Evolutionary conservation across 1,140 invertebrate genomes (phyloP).

Genomic region (Brachionus rubens): DNA sequence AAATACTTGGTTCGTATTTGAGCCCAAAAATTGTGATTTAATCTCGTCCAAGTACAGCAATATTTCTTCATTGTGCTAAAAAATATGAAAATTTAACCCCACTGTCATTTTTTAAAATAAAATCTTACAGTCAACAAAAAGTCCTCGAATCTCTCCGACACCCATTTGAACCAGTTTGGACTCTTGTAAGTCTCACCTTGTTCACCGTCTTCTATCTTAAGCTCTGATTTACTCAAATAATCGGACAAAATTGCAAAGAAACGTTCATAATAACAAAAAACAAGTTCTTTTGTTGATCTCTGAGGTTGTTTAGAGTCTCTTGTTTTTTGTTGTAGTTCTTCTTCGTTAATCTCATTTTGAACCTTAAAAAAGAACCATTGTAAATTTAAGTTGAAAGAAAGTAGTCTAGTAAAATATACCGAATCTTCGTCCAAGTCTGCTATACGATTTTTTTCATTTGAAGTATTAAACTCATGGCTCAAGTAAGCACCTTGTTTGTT

Average conservation of each 20-base stretch:
- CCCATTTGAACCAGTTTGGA: constrained; percentile 45
- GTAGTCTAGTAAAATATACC: neutral
- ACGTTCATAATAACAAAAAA: constrained; percentile 37
- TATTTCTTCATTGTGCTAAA: constrained; percentile 42
- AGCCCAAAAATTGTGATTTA: constrained; percentile 15
- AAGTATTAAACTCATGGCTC: constrained; percentile 9
- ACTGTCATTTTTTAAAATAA: neutral
- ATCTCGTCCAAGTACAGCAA: constrained; percentile 18
- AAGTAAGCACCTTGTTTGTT: constrained; percentile 82
- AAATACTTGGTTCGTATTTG: constrained; percentile 27
- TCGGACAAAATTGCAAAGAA: constrained; percentile 15
- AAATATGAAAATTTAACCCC: neutral
- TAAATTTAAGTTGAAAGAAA: too few relatives aligned
- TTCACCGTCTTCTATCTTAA: constrained; percentile 23
- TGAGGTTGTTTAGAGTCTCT: constrained; percentile 14
- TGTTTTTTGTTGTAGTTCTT: constrained; percentile 38
- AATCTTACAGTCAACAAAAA: constrained; percentile 26
- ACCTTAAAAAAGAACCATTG: neutral
- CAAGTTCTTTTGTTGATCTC: constrained; percentile 26
- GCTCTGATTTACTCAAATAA: constrained; percentile 15
- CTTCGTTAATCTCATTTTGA: constrained; percentile 41
- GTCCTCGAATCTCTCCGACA: constrained; percentile 34
- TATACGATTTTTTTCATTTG: constrained; percentile 31
- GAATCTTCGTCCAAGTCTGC: neutral
- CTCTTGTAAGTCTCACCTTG: constrained; percentile 8